These are phyloP conservation scores for Caloenas nicobarica DNA, from an alignment of 2,113 vertebrate species.

Conservation along the genomic window DNA sequence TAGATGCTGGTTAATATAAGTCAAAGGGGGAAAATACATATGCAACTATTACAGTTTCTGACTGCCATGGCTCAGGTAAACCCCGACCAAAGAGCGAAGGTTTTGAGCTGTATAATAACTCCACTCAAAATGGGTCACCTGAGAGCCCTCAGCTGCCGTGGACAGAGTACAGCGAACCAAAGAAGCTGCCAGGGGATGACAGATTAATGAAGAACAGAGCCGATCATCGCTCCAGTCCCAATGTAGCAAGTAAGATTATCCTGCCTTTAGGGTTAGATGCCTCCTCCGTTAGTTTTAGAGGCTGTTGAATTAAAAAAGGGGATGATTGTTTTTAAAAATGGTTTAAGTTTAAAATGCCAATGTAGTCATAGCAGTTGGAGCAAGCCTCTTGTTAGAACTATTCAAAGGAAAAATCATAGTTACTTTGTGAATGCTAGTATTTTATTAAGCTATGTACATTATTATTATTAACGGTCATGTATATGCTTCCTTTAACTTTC, in stretches of 20 bases:
- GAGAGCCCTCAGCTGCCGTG: conserved; percentile 92
- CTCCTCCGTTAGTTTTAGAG: background rate
- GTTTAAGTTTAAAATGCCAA: background rate
- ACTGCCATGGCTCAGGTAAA: conserved; percentile 91
- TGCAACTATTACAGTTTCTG: conserved; percentile 78
- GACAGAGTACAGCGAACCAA: conserved; percentile 92
- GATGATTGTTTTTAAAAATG: background rate
- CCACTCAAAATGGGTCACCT: conserved; percentile 90
- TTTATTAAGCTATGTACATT: background rate
- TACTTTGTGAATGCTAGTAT: background rate
- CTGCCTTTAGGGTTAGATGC: background rate
- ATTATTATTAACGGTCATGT: background rate
- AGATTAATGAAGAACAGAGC: conserved; percentile 91
- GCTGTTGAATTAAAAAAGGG: background rate
- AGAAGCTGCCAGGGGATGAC: conserved; percentile 89
- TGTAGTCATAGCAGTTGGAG: background rate
- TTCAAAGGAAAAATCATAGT: background rate
- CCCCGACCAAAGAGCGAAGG: conserved; percentile 97
- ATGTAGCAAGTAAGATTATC: conserved; percentile 85
- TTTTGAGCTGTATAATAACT: conserved; percentile 93
- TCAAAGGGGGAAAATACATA: background rate
- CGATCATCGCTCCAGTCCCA: conserved; percentile 97
- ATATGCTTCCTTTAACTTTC: conserved; percentile 34
- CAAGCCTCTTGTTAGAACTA: background rate
- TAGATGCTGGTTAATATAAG: background rate